phyloP scores from a whole-genome alignment of 1,140 invertebrate species.

The Phymastichus coffea region DNA sequence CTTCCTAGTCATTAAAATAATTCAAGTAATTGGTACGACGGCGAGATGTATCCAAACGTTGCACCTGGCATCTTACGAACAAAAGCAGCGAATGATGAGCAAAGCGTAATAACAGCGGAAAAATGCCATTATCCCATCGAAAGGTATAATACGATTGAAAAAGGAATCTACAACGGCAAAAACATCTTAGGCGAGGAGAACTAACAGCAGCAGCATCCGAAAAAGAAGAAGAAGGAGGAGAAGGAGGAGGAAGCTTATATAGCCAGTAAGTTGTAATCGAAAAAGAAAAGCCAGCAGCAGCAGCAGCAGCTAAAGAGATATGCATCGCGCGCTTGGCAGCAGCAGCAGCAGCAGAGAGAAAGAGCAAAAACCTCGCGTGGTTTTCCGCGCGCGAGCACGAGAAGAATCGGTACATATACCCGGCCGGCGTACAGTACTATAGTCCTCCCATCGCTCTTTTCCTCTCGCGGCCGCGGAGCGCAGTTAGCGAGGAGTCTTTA shows the following conservation, averaged over 20 bases:
- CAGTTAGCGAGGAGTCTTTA: slow-evolving; percentile 17
- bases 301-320: no score
- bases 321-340: not conserved
- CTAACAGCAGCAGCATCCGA: slow-evolving; percentile 1
- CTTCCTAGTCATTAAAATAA: not conserved
- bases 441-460: slow-evolving; percentile 6
- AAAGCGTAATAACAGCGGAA: not conserved
- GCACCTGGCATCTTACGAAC: no score
- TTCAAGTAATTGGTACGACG: not conserved
- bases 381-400: not conserved
- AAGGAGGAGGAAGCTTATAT: not conserved
- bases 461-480: no score
- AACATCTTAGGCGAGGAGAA: not conserved
- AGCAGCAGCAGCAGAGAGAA: not conserved
- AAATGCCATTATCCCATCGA: not conserved
- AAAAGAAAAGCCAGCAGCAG: slow-evolving; percentile 6
- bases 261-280: no score
- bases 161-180: no score
- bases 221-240: slow-evolving; percentile 7
- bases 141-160: not conserved
- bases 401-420: slow-evolving; percentile 14
- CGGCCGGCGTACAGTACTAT: no score
- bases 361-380: slow-evolving; percentile 22
- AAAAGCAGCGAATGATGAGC: not conserved
- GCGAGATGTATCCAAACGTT: no score